Evolutionary conservation across 2,113 vertebrate species (phyloP).

Genomic region (Calyptomena viridis): DNA sequence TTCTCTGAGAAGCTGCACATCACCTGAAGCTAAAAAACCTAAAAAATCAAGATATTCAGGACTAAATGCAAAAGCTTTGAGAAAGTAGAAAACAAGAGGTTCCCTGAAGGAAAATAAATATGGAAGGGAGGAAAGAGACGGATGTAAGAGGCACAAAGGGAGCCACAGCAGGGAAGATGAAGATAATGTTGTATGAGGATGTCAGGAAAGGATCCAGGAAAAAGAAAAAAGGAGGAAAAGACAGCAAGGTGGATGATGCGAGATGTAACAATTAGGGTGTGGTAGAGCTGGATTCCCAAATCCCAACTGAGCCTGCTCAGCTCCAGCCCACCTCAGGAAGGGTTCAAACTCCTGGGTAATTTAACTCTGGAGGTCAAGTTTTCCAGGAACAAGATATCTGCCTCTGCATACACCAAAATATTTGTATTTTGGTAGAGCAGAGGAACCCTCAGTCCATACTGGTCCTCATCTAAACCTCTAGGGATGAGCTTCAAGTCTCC

Average conservation of each 20-base stretch:
- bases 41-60: neutral
- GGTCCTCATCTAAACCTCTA: neutral
- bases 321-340: neutral
- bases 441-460: neutral
- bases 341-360: neutral
- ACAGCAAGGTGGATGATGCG: neutral
- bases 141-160: neutral
- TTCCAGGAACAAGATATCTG: neutral
- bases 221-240: neutral
- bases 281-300: neutral
- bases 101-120: neutral
- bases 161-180: neutral
- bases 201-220: neutral
- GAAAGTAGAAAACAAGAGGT: neutral
- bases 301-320: neutral
- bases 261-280: neutral
- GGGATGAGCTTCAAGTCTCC: neutral
- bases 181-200: neutral
- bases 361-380: neutral
- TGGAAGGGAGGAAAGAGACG: rapidly evolving
- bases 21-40: neutral
- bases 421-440: too few species aligned
- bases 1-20: neutral
- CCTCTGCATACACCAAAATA: neutral
- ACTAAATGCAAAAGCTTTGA: neutral